Conservation (phyloP, 2,113 vertebrate genomes). For the Ariopsis seemanni region DNA sequence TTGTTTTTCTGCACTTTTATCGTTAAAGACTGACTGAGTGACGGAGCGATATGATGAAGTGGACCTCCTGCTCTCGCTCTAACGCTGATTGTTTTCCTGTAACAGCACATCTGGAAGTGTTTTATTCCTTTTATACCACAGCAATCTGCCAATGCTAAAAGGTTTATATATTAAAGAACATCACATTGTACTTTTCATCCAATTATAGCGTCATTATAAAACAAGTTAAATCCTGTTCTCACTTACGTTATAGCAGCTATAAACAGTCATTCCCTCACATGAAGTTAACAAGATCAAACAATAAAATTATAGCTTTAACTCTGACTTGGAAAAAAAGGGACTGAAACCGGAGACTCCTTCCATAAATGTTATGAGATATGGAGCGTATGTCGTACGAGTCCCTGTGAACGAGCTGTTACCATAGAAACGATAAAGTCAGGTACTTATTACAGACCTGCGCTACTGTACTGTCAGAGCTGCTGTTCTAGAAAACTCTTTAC, state of each 20-base stretch:
- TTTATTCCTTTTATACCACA: background rate
- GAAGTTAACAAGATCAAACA: too few species aligned
- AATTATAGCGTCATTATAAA: background rate
- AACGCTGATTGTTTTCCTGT: background rate
- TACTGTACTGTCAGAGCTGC: background rate
- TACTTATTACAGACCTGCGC: background rate
- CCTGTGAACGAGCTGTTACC: background rate
- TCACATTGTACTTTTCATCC: background rate
- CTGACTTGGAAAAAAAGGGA: background rate
- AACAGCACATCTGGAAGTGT: background rate
- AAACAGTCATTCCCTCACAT: too few species aligned
- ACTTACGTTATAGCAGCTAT: background rate
- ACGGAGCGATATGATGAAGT: background rate
- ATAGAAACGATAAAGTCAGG: background rate
- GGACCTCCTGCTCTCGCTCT: too few species aligned
- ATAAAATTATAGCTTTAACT: background rate
- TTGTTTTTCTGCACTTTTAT: background rate
- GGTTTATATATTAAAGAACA: background rate
- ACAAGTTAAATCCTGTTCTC: background rate
- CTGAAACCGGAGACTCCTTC: conserved; percentile 8
- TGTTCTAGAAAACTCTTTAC: background rate
- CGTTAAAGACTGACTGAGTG: too few species aligned
- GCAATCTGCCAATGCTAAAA: background rate
- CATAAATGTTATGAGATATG: background rate
- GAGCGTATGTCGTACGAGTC: background rate